phyloP scores from a whole-genome alignment of 1,140 invertebrate species.

The Drosophila rufa region DNA sequence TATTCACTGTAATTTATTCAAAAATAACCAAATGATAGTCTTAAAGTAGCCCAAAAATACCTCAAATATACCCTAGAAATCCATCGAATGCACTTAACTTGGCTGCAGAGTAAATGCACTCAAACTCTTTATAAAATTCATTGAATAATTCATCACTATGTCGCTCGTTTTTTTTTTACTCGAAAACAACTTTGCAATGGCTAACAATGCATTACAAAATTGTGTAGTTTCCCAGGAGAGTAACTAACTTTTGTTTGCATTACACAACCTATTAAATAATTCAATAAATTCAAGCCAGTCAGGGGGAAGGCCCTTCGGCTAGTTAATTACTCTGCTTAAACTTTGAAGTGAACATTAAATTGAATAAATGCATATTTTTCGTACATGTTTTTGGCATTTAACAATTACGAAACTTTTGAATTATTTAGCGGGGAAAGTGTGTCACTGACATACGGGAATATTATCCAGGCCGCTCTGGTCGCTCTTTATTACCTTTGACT shows the following conservation, averaged over 20 bases:
- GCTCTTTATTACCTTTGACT: constrained; percentile 26
- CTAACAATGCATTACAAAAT: background rate
- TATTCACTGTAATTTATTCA: no score
- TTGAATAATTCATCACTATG: background rate
- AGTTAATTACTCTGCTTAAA: background rate
- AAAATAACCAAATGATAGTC: no score
- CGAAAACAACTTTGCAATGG: background rate
- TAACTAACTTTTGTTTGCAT: background rate
- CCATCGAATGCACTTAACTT: no score
- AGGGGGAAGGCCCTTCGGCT: no score
- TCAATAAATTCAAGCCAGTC: background rate
- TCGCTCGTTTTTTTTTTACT: background rate
- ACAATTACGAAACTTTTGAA: background rate
- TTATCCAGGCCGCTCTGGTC: constrained; percentile 9
- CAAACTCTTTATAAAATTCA: no score
- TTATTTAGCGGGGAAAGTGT: background rate
- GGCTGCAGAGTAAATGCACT: no score
- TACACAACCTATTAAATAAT: background rate
- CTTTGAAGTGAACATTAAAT: background rate
- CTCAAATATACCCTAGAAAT: no score
- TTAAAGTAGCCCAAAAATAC: no score
- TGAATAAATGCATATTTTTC: background rate
- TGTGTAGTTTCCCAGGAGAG: background rate
- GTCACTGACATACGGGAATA: background rate
- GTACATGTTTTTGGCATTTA: background rate